Evolutionary conservation across 1,140 invertebrate species (phyloP).

Genomic region (Parapsyche elsis): DNA sequence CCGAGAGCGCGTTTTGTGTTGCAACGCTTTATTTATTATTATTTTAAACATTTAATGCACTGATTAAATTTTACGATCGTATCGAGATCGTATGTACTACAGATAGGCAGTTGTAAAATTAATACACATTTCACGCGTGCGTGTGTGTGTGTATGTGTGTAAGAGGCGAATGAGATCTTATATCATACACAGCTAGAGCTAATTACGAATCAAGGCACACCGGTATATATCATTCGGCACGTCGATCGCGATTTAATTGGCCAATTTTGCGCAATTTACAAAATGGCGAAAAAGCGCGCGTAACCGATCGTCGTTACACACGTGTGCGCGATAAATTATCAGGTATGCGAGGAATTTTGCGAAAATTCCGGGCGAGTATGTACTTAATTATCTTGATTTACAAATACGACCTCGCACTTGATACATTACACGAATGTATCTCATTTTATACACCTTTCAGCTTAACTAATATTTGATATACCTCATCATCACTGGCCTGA

Average conservation of each 20-base stretch:
- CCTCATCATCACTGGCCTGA: no score
- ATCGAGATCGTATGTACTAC: not conserved
- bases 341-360: no score
- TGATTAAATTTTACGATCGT: slow-evolving; percentile 25
- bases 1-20: not conserved
- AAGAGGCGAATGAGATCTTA: not conserved
- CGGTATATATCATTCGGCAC: slow-evolving; percentile 3
- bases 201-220: slow-evolving; percentile 24
- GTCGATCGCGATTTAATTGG: slow-evolving; percentile 3
- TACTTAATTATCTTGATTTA: no score
- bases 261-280: slow-evolving; percentile 20
- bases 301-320: not conserved
- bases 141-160: no score
- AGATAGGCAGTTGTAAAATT: no score
- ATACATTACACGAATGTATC: no score
- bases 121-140: no score
- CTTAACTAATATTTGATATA: no score
- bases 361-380: no score
- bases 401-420: no score
- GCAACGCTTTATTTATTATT: slow-evolving; percentile 21
- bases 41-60: not conserved
- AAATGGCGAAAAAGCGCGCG: not conserved
- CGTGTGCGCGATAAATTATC: no score
- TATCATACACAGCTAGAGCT: slow-evolving; percentile 4
- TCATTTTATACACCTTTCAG: no score